phyloP scores from a whole-genome alignment of 30 jellyfish, hydroid and myxozoan species.

The Clytia hemisphaerica region DNA sequence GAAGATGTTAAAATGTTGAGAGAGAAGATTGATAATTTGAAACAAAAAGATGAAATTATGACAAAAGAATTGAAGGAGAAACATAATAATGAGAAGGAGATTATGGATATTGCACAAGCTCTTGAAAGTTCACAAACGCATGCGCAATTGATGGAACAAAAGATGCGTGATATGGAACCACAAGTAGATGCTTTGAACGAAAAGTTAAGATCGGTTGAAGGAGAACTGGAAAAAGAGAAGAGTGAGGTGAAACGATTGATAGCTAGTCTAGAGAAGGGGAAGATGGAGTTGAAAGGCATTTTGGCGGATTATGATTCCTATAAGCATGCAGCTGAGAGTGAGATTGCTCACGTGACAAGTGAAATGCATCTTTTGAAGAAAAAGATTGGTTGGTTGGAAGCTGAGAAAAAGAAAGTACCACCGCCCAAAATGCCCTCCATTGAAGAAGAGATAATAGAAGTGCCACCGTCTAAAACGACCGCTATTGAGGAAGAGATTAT shows the following conservation, averaged over 20 bases:
- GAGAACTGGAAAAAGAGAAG: constrained; percentile 32
- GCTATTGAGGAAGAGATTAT: too few relatives aligned
- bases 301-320: background rate
- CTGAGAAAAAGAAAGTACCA: background rate
- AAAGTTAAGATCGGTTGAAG: too few relatives aligned
- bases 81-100: background rate
- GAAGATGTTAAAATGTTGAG: constrained; percentile 17
- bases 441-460: constrained; percentile 1
- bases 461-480: background rate
- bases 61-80: constrained; percentile 10
- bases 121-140: too few relatives aligned
- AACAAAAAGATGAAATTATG: background rate
- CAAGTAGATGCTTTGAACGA: background rate
- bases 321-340: background rate
- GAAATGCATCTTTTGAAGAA: too few relatives aligned
- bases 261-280: too few relatives aligned
- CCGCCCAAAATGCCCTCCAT: background rate
- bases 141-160: too few relatives aligned
- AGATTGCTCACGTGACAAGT: too few relatives aligned
- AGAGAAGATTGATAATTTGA: background rate
- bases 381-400: too few relatives aligned
- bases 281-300: background rate
- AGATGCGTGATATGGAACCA: too few relatives aligned
- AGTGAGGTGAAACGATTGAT: constrained; percentile 32
- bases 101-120: too few relatives aligned